Conservation (phyloP, 64 coral and sea anemone species). For the Montipora efflorescens region DNA sequence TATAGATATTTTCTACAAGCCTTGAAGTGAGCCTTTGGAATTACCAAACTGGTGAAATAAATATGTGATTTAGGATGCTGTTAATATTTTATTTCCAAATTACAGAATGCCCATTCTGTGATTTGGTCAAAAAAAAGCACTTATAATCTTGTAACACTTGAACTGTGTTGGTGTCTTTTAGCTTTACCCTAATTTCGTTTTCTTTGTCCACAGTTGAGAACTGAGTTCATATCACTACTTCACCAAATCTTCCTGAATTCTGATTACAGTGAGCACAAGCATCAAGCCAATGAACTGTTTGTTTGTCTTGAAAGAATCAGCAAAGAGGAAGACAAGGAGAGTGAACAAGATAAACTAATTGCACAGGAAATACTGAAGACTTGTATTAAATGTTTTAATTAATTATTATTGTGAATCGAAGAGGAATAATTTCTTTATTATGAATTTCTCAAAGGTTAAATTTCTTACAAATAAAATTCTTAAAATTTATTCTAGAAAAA, state of each 20-base stretch:
- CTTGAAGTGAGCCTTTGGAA: too few species aligned
- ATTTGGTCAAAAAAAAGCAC: too few species aligned
- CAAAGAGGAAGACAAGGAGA: constrained; percentile 75
- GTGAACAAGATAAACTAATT: constrained; percentile 81
- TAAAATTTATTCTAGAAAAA: not conserved
- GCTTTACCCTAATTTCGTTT: not conserved
- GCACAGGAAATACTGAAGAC: constrained; percentile 86
- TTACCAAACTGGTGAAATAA: too few species aligned
- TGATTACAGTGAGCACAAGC: constrained; percentile 83
- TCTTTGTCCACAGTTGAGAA: constrained; percentile 75
- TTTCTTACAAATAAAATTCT: not conserved
- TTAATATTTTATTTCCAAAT: too few species aligned
- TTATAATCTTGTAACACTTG: too few species aligned
- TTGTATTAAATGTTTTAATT: constrained; percentile 60
- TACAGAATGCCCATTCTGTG: too few species aligned
- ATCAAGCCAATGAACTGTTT: constrained; percentile 62
- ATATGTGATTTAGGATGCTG: too few species aligned
- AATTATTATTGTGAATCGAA: not conserved
- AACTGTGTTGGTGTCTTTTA: too few species aligned
- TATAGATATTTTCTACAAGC: too few species aligned
- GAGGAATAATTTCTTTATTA: not conserved
- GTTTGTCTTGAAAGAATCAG: constrained; percentile 81
- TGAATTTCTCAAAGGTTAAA: not conserved
- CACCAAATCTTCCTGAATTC: constrained; percentile 82
- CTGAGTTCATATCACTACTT: constrained; percentile 83